Conservation (phyloP, 2,888 invertebrate species). For the Odontomyia ornata region DNA sequence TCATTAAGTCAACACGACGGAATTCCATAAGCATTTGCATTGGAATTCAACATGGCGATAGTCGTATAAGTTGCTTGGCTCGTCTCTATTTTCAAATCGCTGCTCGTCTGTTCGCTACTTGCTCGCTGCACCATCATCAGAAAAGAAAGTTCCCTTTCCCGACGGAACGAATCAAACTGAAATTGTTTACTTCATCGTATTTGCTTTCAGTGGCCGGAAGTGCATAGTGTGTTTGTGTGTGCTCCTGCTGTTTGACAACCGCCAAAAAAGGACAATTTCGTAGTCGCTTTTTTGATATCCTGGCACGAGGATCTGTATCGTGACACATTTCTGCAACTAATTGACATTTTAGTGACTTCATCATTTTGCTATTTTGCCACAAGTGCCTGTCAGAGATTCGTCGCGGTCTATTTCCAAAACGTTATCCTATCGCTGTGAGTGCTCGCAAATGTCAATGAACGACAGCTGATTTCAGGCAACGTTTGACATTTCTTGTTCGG, state of each 20-base stretch:
- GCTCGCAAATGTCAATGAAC: conserved; percentile 33
- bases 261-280: conserved; percentile 30
- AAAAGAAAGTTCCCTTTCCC: conserved; percentile 35
- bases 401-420: background rate
- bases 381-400: background rate
- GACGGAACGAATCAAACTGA: background rate
- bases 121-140: conserved; percentile 28
- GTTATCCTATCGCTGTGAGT: background rate
- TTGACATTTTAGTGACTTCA: background rate
- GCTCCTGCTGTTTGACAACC: conserved; percentile 24
- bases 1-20: conserved; percentile 26
- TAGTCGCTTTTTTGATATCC: conserved; percentile 40
- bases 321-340: background rate
- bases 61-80: conserved; percentile 42
- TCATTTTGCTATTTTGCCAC: background rate
- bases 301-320: conserved; percentile 50
- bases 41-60: conserved; percentile 49
- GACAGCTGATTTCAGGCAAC: conserved; percentile 34
- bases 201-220: conserved; percentile 30
- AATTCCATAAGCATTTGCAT: conserved; percentile 35
- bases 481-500: conserved; percentile 31
- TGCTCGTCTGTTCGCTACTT: conserved; percentile 17
- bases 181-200: background rate
- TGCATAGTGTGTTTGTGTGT: conserved; percentile 2
- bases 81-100: conserved; percentile 22